Conservation (phyloP, 2,888 invertebrate genomes). For the Lacanobia oleracea region DNA sequence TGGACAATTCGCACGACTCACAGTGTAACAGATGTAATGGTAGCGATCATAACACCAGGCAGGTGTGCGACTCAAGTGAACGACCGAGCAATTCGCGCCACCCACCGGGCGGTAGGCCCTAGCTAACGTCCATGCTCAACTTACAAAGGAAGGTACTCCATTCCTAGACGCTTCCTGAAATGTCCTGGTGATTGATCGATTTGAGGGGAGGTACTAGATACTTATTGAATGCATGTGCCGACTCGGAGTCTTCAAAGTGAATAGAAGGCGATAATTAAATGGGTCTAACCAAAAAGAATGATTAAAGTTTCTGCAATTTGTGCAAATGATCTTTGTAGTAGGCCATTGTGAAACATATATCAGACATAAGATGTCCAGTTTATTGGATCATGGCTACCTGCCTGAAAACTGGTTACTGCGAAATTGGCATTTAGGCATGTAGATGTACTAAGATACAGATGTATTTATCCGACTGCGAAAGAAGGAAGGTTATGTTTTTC, state of each 20-base stretch:
- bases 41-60: conserved; percentile 51
- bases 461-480: too few species aligned
- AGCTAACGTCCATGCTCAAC: conserved; percentile 53
- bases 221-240: conserved; percentile 9
- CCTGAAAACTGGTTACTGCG: not conserved
- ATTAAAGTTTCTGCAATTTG: not conserved
- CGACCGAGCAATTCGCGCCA: conserved; percentile 82
- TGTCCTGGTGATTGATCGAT: conserved; percentile 50
- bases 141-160: conserved; percentile 37
- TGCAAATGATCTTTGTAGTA: not conserved
- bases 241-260: not conserved
- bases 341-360: not conserved
- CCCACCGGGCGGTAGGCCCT: conserved; percentile 78
- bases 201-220: not conserved
- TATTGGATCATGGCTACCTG: not conserved
- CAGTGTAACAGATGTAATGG: conserved; percentile 59
- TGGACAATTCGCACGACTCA: conserved; percentile 42
- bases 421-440: not conserved
- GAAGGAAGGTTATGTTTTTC: too few species aligned
- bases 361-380: not conserved
- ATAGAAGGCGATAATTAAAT: conserved; percentile 20
- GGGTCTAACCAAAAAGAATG: not conserved
- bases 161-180: conserved; percentile 48
- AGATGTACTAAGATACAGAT: too few species aligned
- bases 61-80: conserved; percentile 74